Base-by-base conservation (phyloP, 2,113 vertebrate species). In the Triplophysa dalaica region DNA sequence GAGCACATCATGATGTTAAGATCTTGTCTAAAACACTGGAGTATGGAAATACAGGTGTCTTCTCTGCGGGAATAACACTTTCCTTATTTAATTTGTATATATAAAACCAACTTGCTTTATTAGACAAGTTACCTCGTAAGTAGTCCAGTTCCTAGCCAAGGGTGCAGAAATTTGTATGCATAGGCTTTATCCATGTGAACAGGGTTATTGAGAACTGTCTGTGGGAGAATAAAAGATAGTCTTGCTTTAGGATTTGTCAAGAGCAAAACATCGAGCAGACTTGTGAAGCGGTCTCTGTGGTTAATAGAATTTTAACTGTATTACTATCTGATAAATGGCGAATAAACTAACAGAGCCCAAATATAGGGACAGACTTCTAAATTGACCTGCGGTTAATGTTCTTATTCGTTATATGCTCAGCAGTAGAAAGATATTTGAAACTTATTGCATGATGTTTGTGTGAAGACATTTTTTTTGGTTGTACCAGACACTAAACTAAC, bases 121-220 rank as follows among this genome's bases (percentile, higher is more conserved):
- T 38, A 43, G 4, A n/a, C 56, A 2, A 38, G 78, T 4, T 89
- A 96, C 95, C 97, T 99, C 0, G 97, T 99, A 17, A 99, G 93
- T 56, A 99, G 95, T 61, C 98, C 97, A 16, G 94, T 94, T 62
- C 97, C 97, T 62, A 99, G 94, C 98, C 98, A 99, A 0, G 98
- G 95, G 3, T 97, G 90, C n/a, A 99, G 86, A 81, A 99, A 99
- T 3, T 69, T 85, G 77, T 99, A 99, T 1, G 88, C 0, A 66
- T 81, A 91, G 0, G 95, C 89, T 86, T 99, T 99, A 45, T 96
- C 93, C 82, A 98, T 95, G 63, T 97, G 94, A 77, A 92, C 88
- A 0, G 94, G 89, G 82, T 93, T 97, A 82, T 38, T 90, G 84
- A 99, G 86, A 78, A 98, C 70, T 2, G 81, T 77, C 97, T 99